phyloP scores from a whole-genome alignment of 92 coral and sea anemone species.

The Isaurus tuberculatus region DNA sequence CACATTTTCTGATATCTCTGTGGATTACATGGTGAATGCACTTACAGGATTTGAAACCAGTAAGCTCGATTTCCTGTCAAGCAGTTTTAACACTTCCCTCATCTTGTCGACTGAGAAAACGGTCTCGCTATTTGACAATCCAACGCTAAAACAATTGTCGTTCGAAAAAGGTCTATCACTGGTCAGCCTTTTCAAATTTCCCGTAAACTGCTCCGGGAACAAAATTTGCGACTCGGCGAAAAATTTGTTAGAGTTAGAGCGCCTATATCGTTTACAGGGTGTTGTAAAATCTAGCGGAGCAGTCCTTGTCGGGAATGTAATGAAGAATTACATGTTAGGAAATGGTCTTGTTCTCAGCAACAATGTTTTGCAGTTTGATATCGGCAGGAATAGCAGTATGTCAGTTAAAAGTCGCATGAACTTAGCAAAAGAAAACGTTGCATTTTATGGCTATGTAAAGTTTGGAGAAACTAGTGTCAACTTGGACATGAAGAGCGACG shows the following conservation, averaged over 20 bases:
- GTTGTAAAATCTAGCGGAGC: constrained; percentile 80
- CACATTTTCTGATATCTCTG: constrained; percentile 83
- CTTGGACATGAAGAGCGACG: constrained; percentile 84
- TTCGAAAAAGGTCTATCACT: constrained; percentile 85
- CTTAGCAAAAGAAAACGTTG: constrained; percentile 78
- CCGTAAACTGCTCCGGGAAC: constrained; percentile 82
- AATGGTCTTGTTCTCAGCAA: constrained; percentile 83
- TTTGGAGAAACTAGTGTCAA: constrained; percentile 77
- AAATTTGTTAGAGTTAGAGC: constrained; percentile 84
- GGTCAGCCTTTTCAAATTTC: constrained; percentile 86
- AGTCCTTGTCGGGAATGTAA: constrained; percentile 74
- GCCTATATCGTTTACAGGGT: constrained; percentile 93
- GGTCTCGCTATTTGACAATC: constrained; percentile 86
- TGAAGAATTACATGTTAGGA: constrained; percentile 82
- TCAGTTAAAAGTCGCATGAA: constrained; percentile 67
- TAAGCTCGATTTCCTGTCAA: constrained; percentile 66
- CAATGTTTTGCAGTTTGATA: constrained; percentile 74
- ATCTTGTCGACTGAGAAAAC: constrained; percentile 83
- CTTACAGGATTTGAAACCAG: constrained; percentile 86
- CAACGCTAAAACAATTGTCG: constrained; percentile 80
- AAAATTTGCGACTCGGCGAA: constrained; percentile 81
- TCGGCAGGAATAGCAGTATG: constrained; percentile 70
- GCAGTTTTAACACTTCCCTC: constrained; percentile 86
- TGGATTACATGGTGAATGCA: constrained; percentile 86
- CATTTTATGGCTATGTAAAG: constrained; percentile 77